Evolutionary conservation across 2,888 invertebrate species (phyloP).

Genomic region (Dryadula phaetusa): DNA sequence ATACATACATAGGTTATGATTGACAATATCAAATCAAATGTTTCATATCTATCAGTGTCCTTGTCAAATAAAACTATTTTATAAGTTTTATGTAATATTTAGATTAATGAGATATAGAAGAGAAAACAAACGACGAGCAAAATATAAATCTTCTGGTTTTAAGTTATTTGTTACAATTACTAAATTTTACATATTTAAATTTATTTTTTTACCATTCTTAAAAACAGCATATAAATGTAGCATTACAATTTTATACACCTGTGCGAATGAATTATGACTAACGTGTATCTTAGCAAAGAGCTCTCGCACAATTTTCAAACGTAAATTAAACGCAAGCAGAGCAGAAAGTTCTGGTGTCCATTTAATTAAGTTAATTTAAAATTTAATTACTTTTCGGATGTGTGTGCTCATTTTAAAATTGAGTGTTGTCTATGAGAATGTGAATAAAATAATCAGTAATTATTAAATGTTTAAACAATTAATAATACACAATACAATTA

Average conservation of each 20-base stretch:
- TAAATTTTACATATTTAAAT: too few species aligned
- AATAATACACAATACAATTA: too few species aligned
- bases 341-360: constrained; percentile 27
- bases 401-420: constrained; percentile 12
- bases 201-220: not conserved
- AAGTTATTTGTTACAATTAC: too few species aligned
- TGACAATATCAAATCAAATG: too few species aligned
- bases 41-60: too few species aligned
- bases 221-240: not conserved
- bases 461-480: not conserved
- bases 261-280: not conserved
- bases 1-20: too few species aligned
- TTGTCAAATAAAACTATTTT: too few species aligned
- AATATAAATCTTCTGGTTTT: too few species aligned
- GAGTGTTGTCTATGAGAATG: not conserved
- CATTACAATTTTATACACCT: constrained; percentile 3
- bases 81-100: too few species aligned
- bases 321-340: constrained; percentile 32
- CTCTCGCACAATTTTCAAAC: constrained; percentile 20
- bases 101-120: too few species aligned
- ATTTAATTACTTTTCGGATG: constrained; percentile 27
- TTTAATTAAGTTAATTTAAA: constrained; percentile 30
- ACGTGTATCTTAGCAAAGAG: constrained; percentile 7
- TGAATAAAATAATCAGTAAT: not conserved
- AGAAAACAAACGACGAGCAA: too few species aligned